Evolutionary conservation across 2,888 invertebrate species (phyloP).

Genomic region (Metacarcinus magister): DNA sequence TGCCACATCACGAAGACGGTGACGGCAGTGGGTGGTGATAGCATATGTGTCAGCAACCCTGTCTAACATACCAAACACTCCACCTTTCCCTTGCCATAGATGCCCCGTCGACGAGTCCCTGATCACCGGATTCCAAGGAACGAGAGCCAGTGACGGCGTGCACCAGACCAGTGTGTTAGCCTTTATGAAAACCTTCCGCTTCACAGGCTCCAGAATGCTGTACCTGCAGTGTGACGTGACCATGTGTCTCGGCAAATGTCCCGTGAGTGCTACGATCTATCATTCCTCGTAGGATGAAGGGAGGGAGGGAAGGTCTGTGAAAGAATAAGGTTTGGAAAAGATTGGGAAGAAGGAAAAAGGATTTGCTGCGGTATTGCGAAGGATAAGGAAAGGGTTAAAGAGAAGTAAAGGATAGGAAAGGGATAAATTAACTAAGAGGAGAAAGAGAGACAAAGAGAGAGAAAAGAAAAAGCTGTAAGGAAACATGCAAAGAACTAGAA

Average conservation of each 20-base stretch:
- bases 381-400: neutral
- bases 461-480: neutral
- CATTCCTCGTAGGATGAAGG: neutral
- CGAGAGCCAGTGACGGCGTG: conserved; percentile 95
- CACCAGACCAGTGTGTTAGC: conserved; percentile 97
- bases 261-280: conserved; percentile 87
- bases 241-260: conserved; percentile 97
- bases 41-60: too few relatives aligned
- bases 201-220: conserved; percentile 96
- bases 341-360: too few relatives aligned
- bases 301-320: neutral
- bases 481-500: too few relatives aligned
- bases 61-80: neutral
- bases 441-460: neutral
- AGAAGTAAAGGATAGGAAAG: neutral
- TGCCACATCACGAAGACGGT: neutral
- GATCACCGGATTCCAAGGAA: conserved; percentile 95
- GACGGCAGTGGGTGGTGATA: too few relatives aligned
- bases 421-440: neutral
- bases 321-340: neutral
- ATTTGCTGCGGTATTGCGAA: too few relatives aligned
- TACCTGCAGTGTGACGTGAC: conserved; percentile 97
- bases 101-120: conserved; percentile 97
- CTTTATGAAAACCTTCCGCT: conserved; percentile 97
- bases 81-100: conserved; percentile 85